Base-by-base conservation (phyloP, 2,113 vertebrate genomes). In the Vulpes lagopus region DNA sequence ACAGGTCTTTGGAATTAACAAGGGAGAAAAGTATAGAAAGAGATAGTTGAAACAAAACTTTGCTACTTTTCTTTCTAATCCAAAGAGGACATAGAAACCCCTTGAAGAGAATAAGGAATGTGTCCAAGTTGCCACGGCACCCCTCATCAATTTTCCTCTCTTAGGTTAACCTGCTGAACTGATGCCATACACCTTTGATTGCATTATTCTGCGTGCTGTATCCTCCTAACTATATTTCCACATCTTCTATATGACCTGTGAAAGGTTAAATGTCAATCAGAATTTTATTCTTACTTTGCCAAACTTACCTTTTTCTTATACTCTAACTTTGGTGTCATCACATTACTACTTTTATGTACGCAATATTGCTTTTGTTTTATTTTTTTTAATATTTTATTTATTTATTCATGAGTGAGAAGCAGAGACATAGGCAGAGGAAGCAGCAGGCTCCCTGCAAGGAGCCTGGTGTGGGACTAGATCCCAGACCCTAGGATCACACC, bases 111-210 rank as follows among this genome's bases (percentile, higher is more conserved):
- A 11, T 35, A 59, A 87, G 2, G 11, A 11, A n/a, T 27, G 22
- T n/a, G 65, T 64, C 11, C 22, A 25, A 19, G 9, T 2, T 53
- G 17, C 19, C 19, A 53, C 12, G 2, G 11, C 0, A 0, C 1
- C 5, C 11, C 16, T 35, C 23, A 51, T 4, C 65, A 11, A 8
- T 16, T 23, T 14, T 4, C 15, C 2, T 19, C 43, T 8, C 1
- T 81, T 8, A 49, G 27, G 11, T 8, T 43, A 30, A 15, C 55
- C 25, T 20, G 51, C 11, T 30, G 11, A 53, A 11, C 19, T 1
- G 3, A 38, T 20, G 16, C 2, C 32, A 16, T 0, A 3, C 43
- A 67, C 3, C n/a, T 59, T 30, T 23, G 80, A 79, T 2, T 3
- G 1, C 78, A 79, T n/a, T 51, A 43, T 22, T 27, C 2, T 67